Evolutionary conservation across 2,888 invertebrate genomes (phyloP).

Genomic region (Dromius quadrimaculatus): DNA sequence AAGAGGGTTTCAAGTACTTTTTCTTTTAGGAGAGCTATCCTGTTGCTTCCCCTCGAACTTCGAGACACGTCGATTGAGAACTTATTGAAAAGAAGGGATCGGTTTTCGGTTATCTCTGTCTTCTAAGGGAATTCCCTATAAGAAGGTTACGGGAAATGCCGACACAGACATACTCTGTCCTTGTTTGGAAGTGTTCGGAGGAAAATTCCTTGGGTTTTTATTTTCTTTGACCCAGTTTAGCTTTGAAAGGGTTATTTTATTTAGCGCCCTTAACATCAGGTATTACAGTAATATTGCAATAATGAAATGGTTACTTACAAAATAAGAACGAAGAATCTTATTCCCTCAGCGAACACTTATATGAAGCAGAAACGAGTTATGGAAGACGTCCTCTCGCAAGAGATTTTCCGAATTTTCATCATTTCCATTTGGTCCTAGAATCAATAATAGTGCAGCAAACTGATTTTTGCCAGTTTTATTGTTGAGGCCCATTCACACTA

Average conservation of each 20-base stretch:
- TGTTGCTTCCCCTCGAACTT: slow-evolving; percentile 32
- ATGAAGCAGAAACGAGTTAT: no score
- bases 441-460: no score
- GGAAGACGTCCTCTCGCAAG: no score
- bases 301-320: no score
- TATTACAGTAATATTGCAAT: no score
- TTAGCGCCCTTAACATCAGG: background rate
- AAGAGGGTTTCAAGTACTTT: slow-evolving; percentile 38
- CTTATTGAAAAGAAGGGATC: slow-evolving; percentile 52
- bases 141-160: slow-evolving; percentile 11
- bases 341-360: no score
- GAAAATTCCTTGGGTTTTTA: slow-evolving; percentile 33
- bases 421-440: no score
- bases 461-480: no score
- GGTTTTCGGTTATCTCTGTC: slow-evolving; percentile 31
- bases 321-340: no score
- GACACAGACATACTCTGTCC: slow-evolving; percentile 27
- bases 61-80: slow-evolving; percentile 38
- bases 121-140: slow-evolving; percentile 9
- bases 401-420: no score
- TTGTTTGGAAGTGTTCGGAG: background rate
- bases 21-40: slow-evolving; percentile 17
- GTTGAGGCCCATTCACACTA: no score
- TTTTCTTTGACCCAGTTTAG: slow-evolving; percentile 44
- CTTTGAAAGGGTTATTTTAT: slow-evolving; percentile 5